These are phyloP conservation scores for Prionchulus punctatus DNA, from an alignment of 2,888 invertebrate genomes.

Conservation along the genomic window DNA sequence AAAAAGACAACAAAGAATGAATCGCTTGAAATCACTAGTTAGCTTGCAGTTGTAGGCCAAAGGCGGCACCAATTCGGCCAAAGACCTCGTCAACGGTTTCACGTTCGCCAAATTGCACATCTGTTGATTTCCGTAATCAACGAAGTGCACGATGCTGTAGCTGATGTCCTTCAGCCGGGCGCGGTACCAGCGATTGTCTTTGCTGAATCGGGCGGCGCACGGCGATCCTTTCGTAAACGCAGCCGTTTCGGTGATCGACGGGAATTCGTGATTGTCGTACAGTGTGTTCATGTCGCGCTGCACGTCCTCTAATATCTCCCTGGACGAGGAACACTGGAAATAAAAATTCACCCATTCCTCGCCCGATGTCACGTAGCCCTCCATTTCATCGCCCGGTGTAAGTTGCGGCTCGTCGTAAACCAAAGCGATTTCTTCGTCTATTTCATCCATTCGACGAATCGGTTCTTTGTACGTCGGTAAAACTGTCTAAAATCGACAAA, in stretches of 20 bases:
- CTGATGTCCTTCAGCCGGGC: not conserved
- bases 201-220: not conserved
- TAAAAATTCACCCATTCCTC: slow-evolving; percentile 1
- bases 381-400: not conserved
- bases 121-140: slow-evolving; percentile 1
- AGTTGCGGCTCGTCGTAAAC: not conserved
- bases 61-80: not conserved
- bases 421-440: not conserved
- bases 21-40: not conserved
- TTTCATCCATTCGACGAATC: not conserved
- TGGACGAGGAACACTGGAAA: not conserved
- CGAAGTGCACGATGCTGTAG: not conserved
- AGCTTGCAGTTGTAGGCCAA: not conserved
- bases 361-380: not conserved
- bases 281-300: not conserved
- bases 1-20: not conserved
- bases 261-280: not conserved
- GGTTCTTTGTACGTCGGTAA: no score
- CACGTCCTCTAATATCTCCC: not conserved
- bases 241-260: not conserved
- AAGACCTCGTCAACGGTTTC: not conserved
- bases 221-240: not conserved
- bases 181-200: slow-evolving; percentile 3
- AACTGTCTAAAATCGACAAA: no score
- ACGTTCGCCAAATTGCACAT: not conserved